These are phyloP conservation scores for Brachionus manjavacas DNA, from an alignment of 1,140 invertebrate species.

Conservation along the genomic window DNA sequence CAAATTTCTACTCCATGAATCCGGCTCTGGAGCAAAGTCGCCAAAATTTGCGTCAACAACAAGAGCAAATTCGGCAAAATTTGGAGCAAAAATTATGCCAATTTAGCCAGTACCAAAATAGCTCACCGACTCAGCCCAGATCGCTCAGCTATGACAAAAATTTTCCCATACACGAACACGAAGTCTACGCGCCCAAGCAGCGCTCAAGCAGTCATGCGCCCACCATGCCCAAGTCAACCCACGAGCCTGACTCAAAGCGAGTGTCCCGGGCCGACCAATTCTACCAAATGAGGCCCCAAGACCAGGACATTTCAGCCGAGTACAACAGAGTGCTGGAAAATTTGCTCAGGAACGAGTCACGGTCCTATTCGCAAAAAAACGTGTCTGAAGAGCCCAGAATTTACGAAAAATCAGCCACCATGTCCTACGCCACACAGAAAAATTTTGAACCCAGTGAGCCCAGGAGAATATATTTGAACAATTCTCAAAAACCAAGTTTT, in stretches of 20 bases:
- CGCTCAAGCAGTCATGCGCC: not conserved
- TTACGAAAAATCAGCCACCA: not conserved
- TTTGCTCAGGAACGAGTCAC: not conserved
- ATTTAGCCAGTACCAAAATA: not conserved
- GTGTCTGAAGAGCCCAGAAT: not conserved
- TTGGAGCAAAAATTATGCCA: not conserved
- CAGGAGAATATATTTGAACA: not conserved
- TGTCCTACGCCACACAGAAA: not conserved
- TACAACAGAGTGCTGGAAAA: not conserved
- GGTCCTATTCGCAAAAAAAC: not conserved
- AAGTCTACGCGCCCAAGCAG: not conserved
- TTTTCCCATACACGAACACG: not conserved
- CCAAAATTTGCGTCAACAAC: not conserved
- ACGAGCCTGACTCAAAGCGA: not conserved
- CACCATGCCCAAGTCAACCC: not conserved
- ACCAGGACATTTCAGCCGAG: not conserved
- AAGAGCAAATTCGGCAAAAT: not conserved
- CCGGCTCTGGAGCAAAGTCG: not conserved
- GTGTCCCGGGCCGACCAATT: not conserved
- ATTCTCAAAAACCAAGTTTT: not conserved
- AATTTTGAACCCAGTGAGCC: not conserved
- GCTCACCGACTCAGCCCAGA: not conserved
- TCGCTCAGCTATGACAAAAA: constrained; percentile 8
- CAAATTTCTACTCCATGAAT: not conserved
- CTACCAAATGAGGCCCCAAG: not conserved